These are phyloP conservation scores for Enoplolaimus lenunculus DNA, from an alignment of 2,888 invertebrate genomes.

Conservation along the genomic window DNA sequence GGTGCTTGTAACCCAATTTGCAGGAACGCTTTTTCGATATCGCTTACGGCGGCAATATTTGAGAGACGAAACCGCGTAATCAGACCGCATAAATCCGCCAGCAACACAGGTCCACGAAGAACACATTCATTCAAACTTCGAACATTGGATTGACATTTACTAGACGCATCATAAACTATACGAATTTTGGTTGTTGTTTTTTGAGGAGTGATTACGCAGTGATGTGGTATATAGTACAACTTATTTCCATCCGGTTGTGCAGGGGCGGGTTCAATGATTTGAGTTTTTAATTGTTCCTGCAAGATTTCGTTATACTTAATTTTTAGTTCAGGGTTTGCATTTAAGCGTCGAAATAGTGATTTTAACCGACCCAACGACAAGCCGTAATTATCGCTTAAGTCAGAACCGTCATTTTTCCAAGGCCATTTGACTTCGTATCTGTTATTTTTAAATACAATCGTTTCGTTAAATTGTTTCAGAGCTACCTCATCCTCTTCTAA, in stretches of 20 bases:
- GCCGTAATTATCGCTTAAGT: conserved; percentile 10
- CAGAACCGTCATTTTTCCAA: conserved; percentile 1
- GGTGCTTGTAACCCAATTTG: conserved; percentile 24
- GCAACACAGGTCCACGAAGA: background rate
- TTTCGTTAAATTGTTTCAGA: background rate
- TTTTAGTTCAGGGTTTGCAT: conserved; percentile 16
- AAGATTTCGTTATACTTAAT: conserved; percentile 20
- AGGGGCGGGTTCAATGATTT: conserved; percentile 22
- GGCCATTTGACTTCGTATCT: conserved; percentile 16
- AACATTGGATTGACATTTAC: background rate
- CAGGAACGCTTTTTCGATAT: conserved; percentile 30
- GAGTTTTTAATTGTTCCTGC: conserved; percentile 17
- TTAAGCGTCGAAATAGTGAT: background rate
- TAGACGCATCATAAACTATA: conserved; percentile 4
- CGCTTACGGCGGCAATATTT: conserved; percentile 14
- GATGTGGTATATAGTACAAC: conserved; percentile 26
- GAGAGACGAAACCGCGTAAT: conserved; percentile 5
- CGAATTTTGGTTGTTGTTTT: conserved; percentile 26
- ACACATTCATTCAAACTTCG: conserved; percentile 12
- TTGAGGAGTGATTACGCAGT: conserved; percentile 23
- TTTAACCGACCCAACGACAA: conserved; percentile 6
- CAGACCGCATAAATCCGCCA: background rate
- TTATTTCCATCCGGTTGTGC: conserved; percentile 4
- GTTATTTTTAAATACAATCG: conserved; percentile 5
- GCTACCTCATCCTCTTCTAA: background rate